Evolutionary conservation across 1,140 invertebrate species (phyloP).

Genomic region (Heliothis virescens): DNA sequence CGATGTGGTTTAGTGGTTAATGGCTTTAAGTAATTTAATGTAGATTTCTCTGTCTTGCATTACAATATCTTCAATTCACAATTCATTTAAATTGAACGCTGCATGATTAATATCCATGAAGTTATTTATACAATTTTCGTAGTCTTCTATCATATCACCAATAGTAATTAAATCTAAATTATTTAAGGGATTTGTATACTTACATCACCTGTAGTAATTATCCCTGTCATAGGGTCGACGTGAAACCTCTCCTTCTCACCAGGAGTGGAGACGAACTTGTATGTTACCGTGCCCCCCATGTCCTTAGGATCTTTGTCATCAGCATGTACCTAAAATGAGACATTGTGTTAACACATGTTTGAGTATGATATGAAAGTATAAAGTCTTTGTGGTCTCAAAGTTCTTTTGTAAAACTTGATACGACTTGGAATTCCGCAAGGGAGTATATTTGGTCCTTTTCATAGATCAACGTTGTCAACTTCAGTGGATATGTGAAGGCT

Average conservation of each 20-base stretch:
- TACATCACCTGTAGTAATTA: slow-evolving; percentile 91
- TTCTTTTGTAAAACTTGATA: no score
- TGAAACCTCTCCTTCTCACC: slow-evolving; percentile 91
- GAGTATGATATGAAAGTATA: background rate
- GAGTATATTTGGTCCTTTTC: no score
- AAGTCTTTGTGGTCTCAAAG: no score
- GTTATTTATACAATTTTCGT: background rate
- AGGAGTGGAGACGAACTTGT: slow-evolving; percentile 92
- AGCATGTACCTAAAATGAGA: slow-evolving; percentile 75
- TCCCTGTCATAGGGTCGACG: slow-evolving; percentile 91
- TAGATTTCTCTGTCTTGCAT: no score
- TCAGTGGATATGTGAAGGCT: background rate
- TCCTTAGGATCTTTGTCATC: slow-evolving; percentile 88
- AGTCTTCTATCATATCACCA: background rate
- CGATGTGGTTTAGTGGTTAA: no score
- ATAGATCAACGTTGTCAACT: no score
- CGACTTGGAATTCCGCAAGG: no score
- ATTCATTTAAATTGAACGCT: no score
- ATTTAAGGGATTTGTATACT: slow-evolving; percentile 64
- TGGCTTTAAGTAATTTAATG: no score
- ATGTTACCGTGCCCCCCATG: slow-evolving; percentile 92
- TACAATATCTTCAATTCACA: no score
- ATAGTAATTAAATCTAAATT: background rate
- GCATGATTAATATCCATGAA: no score
- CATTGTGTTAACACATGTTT: background rate